These are phyloP conservation scores for Noctua janthe DNA, from an alignment of 2,888 invertebrate genomes.

Conservation along the genomic window DNA sequence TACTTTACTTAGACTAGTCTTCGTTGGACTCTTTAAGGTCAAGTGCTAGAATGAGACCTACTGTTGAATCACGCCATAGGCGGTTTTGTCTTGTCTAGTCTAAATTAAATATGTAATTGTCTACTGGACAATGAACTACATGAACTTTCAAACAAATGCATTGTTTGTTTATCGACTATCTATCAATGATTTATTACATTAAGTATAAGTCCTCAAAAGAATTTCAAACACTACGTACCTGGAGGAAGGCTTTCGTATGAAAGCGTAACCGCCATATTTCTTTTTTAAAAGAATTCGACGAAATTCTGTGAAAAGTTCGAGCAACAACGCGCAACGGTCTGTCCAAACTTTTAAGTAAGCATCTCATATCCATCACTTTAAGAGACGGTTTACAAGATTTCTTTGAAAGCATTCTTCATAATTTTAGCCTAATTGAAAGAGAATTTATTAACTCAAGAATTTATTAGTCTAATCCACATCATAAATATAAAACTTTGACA, in stretches of 20 bases:
- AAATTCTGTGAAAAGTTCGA: background rate
- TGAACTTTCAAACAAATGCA: background rate
- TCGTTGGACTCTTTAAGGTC: background rate
- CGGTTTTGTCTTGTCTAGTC: background rate
- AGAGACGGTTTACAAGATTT: constrained; percentile 27
- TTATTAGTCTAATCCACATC: constrained; percentile 31
- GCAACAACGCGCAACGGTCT: background rate
- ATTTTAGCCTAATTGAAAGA: constrained; percentile 27
- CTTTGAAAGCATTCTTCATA: constrained; percentile 10
- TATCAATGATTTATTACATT: background rate
- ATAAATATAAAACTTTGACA: constrained; percentile 38
- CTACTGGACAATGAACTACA: background rate
- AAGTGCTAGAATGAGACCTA: background rate
- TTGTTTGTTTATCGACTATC: background rate
- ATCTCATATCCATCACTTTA: constrained; percentile 13
- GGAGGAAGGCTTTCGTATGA: background rate
- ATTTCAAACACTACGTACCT: background rate
- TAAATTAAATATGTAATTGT: background rate
- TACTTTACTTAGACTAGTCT: too few relatives aligned
- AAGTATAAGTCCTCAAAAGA: background rate
- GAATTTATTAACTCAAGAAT: constrained; percentile 28
- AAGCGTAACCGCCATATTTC: background rate
- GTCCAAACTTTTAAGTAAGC: constrained; percentile 7
- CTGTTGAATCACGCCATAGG: background rate
- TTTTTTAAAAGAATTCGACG: background rate